phyloP scores from a whole-genome alignment of 2,113 vertebrate species.

The Oenanthe oenanthe region DNA sequence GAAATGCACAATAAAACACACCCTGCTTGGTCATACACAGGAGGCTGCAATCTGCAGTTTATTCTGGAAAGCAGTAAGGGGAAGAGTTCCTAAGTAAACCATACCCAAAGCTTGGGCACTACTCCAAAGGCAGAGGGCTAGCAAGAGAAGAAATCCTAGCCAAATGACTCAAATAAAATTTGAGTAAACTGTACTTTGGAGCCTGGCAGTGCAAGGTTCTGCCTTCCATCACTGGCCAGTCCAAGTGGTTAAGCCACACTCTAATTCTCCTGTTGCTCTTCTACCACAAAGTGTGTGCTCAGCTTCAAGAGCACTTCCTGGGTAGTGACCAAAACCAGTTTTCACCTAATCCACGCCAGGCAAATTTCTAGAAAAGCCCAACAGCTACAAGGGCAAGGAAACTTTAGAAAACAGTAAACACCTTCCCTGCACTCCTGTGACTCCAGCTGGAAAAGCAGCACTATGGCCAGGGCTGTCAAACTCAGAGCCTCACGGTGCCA shows the following conservation, averaged over 20 bases:
- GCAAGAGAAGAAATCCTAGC: not conserved
- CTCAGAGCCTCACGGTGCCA: fast-evolving
- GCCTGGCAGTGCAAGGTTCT: not conserved
- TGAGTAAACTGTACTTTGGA: not conserved
- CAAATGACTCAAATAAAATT: not conserved
- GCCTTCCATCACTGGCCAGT: not conserved
- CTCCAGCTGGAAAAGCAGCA: not conserved
- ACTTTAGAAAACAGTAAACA: not conserved
- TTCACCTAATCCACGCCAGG: not conserved
- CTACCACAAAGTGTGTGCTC: not conserved
- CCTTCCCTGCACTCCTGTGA: not conserved
- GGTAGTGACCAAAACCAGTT: not conserved
- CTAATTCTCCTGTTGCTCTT: not conserved
- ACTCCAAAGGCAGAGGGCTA: not conserved
- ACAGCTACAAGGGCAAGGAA: not conserved
- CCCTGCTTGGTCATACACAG: not conserved
- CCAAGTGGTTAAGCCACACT: not conserved
- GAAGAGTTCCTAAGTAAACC: not conserved
- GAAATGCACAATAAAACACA: not conserved
- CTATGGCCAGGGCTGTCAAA: not conserved
- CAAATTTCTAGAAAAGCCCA: not conserved
- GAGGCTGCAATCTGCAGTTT: not conserved
- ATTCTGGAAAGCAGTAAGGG: not conserved
- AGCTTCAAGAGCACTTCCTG: not conserved
- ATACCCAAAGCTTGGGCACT: not conserved